Conservation (phyloP, 2,113 vertebrate genomes). For the Sigmodon hispidus region DNA sequence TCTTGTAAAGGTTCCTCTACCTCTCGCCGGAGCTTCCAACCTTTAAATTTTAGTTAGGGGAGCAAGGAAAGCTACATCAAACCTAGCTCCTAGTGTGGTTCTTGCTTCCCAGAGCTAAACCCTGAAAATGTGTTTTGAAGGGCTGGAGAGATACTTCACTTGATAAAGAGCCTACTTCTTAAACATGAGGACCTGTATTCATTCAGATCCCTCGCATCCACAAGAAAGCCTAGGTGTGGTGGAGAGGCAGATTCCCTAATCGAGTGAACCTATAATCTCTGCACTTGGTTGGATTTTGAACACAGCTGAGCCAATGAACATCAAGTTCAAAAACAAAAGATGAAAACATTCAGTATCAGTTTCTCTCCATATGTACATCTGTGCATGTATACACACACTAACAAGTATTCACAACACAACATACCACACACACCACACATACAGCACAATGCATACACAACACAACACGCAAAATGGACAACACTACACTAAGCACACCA, state of each 20-base stretch:
- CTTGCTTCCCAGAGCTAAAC: neutral
- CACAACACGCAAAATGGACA: neutral
- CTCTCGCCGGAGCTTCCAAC: neutral
- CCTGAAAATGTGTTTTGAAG: neutral
- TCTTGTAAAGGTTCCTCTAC: neutral
- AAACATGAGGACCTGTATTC: neutral
- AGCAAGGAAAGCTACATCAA: neutral
- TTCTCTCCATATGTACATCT: neutral
- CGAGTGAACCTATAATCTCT: neutral
- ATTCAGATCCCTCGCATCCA: neutral
- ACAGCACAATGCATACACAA: neutral
- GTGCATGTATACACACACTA: neutral
- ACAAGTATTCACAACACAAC: neutral
- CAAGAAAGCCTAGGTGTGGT: neutral
- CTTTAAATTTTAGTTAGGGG: neutral
- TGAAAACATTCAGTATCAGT: neutral
- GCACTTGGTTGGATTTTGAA: neutral
- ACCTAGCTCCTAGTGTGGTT: neutral
- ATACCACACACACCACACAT: neutral
- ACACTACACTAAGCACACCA: neutral
- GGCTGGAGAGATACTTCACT: neutral
- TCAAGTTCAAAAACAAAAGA: neutral
- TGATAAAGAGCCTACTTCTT: neutral
- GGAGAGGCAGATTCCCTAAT: neutral
- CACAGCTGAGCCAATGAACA: too few species aligned